These are phyloP conservation scores for Samia ricini DNA, from an alignment of 1,140 invertebrate genomes.

Conservation along the genomic window DNA sequence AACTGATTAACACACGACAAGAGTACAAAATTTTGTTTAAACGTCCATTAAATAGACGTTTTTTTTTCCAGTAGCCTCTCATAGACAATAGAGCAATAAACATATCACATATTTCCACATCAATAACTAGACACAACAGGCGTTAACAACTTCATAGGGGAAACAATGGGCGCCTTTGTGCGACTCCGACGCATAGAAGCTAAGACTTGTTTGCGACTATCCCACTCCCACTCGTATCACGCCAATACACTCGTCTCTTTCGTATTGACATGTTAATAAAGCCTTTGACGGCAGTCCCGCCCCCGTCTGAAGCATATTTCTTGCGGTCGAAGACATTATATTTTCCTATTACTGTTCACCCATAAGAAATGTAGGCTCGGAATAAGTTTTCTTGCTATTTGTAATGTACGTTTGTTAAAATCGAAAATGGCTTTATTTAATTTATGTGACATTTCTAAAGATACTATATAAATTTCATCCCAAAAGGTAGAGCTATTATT, in stretches of 20 bases:
- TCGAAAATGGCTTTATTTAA: not conserved
- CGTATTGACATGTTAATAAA: constrained; percentile 33
- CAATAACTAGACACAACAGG: constrained; percentile 27
- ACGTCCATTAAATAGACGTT: not conserved
- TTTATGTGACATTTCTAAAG: not conserved
- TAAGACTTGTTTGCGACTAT: constrained; percentile 8
- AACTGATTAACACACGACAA: not conserved
- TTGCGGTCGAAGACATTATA: constrained; percentile 14
- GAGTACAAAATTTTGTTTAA: not conserved
- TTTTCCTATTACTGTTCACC: constrained; percentile 10
- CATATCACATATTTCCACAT: constrained; percentile 20
- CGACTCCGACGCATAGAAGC: constrained; percentile 25
- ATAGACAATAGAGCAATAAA: constrained; percentile 31
- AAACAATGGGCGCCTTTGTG: constrained; percentile 28
- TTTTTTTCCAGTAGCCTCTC: constrained; percentile 20
- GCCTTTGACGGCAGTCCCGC: constrained; percentile 19
- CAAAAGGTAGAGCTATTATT: not conserved
- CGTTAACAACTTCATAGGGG: constrained; percentile 23
- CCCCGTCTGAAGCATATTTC: constrained; percentile 12
- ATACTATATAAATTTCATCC: not conserved
- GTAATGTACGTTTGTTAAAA: not conserved
- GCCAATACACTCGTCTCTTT: constrained; percentile 6
- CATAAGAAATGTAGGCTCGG: constrained; percentile 5
- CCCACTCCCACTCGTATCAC: constrained; percentile 4
- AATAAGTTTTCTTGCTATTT: constrained; percentile 8